Evolutionary conservation across 2,797 vertebrate species (phyloP).

Genomic region (Podarcis siculus): DNA sequence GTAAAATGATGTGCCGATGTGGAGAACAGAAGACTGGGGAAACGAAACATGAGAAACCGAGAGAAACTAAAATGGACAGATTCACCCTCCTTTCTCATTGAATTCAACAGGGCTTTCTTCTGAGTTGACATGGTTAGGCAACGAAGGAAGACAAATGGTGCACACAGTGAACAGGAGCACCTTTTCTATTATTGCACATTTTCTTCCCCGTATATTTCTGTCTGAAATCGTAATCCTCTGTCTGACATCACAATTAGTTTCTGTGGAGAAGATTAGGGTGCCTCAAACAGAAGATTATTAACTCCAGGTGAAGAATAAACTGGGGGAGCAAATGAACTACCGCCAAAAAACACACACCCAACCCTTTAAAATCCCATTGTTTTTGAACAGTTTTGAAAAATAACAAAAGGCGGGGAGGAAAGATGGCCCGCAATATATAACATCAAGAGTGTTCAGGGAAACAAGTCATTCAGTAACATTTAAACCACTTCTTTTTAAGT

Average conservation of each 20-base stretch:
- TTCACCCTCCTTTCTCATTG: no score
- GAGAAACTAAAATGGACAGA: no score
- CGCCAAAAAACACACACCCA: not conserved
- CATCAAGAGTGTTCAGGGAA: not conserved
- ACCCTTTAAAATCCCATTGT: constrained; percentile 17
- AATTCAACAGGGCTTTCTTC: no score
- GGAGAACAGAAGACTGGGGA: no score
- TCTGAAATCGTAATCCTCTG: constrained; percentile 39
- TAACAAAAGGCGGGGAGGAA: constrained; percentile 30
- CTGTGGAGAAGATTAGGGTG: constrained; percentile 46
- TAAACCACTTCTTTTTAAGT: not conserved
- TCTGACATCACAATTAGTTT: constrained; percentile 48
- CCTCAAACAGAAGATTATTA: constrained; percentile 57
- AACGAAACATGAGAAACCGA: no score
- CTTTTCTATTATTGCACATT: constrained; percentile 16
- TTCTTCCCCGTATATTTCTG: constrained; percentile 15
- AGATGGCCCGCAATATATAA: not conserved
- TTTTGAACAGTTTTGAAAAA: constrained; percentile 38
- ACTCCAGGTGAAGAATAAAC: constrained; percentile 38
- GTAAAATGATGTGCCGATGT: no score
- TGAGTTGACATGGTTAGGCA: not conserved
- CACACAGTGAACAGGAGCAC: constrained; percentile 1
- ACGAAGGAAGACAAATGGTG: not conserved
- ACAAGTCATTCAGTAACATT: not conserved
- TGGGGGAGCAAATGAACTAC: constrained; percentile 42